These are phyloP conservation scores for Oceanodroma tethys DNA, from an alignment of 2,113 vertebrate genomes.

Conservation along the genomic window DNA sequence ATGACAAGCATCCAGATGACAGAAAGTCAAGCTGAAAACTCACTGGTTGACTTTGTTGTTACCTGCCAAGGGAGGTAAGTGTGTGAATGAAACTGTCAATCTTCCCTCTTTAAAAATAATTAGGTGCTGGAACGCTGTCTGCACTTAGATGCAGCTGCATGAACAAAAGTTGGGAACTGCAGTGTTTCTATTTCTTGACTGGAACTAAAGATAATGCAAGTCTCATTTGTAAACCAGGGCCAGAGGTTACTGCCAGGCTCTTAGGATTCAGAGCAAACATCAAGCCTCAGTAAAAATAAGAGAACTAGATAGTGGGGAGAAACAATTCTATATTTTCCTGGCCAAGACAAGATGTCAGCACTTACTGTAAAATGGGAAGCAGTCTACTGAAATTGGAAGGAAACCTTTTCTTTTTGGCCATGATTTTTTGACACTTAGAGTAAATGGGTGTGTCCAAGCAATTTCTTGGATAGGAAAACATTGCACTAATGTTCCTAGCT, in stretches of 20 bases:
- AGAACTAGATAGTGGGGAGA: not conserved
- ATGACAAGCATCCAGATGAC: slow-evolving; percentile 73
- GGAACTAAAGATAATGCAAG: not conserved
- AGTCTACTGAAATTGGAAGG: not conserved
- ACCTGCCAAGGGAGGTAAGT: slow-evolving; percentile 88
- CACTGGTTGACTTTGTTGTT: slow-evolving; percentile 86
- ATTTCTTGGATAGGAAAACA: not conserved
- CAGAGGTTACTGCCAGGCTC: not conserved
- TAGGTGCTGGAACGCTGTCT: not conserved
- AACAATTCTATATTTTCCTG: not conserved
- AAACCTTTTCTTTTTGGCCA: not conserved
- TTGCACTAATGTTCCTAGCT: not conserved
- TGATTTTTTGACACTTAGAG: not conserved
- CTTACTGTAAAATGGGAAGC: not conserved
- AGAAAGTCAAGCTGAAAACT: slow-evolving; percentile 67
- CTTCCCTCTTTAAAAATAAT: not conserved
- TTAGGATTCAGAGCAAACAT: not conserved
- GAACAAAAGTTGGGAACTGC: not conserved
- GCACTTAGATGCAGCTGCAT: not conserved
- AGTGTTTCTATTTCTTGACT: not conserved
- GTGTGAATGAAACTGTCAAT: not conserved
- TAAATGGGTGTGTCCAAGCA: not conserved
- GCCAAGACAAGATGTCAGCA: slow-evolving; percentile 14
- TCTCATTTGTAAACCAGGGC: not conserved
- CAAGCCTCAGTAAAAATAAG: not conserved